phyloP scores from a whole-genome alignment of 2,797 vertebrate genomes.

The Chromobotia macracanthus region DNA sequence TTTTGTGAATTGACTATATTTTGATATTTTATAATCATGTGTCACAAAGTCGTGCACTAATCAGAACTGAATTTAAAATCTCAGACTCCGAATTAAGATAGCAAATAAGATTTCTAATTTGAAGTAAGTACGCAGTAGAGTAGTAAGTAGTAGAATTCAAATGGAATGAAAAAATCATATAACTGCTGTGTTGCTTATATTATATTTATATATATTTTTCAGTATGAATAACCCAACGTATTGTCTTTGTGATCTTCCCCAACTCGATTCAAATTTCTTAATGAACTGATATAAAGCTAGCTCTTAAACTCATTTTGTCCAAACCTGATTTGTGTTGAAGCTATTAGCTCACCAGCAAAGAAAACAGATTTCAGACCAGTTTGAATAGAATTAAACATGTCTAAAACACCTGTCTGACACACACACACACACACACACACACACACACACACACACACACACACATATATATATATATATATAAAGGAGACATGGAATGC shows the following conservation, averaged over 20 bases:
- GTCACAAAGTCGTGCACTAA: background rate
- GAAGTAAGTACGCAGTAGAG: too few relatives aligned
- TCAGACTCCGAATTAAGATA: background rate
- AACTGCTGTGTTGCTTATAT: too few relatives aligned
- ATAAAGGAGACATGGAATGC: slow-evolving; percentile 28
- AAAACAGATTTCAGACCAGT: slow-evolving; percentile 12
- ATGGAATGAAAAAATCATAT: too few relatives aligned
- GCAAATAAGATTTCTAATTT: too few relatives aligned
- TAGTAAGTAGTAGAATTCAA: too few relatives aligned
- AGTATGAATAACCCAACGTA: too few relatives aligned
- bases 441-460: too few relatives aligned
- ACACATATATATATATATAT: too few relatives aligned
- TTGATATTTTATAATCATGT: slow-evolving; percentile 32
- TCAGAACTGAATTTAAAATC: background rate
- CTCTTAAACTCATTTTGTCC: background rate
- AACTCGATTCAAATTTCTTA: too few relatives aligned
- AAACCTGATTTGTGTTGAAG: background rate
- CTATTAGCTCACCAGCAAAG: background rate
- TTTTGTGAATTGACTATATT: slow-evolving; percentile 43
- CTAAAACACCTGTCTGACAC: slow-evolving; percentile 22
- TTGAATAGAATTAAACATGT: slow-evolving; percentile 41
- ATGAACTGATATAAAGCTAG: too few relatives aligned
- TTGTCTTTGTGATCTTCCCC: too few relatives aligned
- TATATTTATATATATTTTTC: too few relatives aligned
- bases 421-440: slow-evolving; percentile 22